phyloP scores from a whole-genome alignment of 2,888 invertebrate species.

The Eupeodes latifasciatus region DNA sequence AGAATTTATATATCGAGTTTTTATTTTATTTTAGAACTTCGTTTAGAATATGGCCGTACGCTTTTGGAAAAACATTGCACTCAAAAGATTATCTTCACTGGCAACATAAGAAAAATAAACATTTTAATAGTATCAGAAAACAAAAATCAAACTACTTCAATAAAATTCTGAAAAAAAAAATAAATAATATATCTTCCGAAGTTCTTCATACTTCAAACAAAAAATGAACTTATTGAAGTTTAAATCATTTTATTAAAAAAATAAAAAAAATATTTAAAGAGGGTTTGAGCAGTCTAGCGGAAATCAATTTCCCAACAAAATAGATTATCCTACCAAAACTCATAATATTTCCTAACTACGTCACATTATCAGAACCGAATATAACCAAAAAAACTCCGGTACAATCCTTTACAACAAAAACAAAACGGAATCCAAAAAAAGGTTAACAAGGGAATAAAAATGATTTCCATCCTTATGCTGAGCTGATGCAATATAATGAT shows the following conservation, averaged over 20 bases:
- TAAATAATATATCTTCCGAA: too few relatives aligned
- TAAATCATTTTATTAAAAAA: constrained; percentile 1
- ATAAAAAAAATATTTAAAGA: not conserved
- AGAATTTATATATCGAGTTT: too few relatives aligned
- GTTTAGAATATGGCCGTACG: too few relatives aligned
- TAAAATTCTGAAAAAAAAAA: too few relatives aligned
- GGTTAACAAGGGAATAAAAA: constrained; percentile 5
- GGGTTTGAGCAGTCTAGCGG: not conserved
- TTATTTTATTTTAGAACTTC: too few relatives aligned
- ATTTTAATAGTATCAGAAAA: too few relatives aligned
- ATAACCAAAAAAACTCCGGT: constrained; percentile 8
- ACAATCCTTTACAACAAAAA: not conserved
- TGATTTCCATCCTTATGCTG: constrained; percentile 33
- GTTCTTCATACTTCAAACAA: not conserved
- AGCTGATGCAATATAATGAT: constrained; percentile 8
- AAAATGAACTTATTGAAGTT: not conserved
- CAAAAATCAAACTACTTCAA: too few relatives aligned
- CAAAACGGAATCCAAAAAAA: not conserved
- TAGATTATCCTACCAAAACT: constrained; percentile 7
- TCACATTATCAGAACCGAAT: constrained; percentile 12
- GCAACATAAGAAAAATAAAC: too few relatives aligned
- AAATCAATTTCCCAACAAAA: constrained; percentile 9
- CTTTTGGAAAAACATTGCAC: too few relatives aligned
- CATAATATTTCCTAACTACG: constrained; percentile 23
- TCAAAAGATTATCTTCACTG: too few relatives aligned